Conservation (phyloP, 2,797 vertebrate genomes). For the Pogonophryne albipinna region DNA sequence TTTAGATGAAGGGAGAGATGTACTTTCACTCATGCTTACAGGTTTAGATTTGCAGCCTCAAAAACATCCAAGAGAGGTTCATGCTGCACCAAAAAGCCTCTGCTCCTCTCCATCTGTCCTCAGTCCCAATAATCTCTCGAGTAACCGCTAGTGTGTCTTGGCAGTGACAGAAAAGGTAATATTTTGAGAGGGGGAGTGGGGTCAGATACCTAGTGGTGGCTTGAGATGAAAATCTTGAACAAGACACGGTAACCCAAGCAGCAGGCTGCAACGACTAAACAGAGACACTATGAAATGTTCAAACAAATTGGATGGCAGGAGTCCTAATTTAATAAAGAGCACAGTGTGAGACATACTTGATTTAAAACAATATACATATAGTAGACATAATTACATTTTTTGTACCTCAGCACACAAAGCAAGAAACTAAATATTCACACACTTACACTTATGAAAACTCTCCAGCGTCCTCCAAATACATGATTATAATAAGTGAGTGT, state of each 20-base stretch:
- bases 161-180: slow-evolving; percentile 78
- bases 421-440: slow-evolving; percentile 66
- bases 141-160: slow-evolving; percentile 79
- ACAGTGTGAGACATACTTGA: slow-evolving; percentile 70
- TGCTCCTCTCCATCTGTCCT: slow-evolving; percentile 73
- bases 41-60: slow-evolving; percentile 32
- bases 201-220: slow-evolving; percentile 56
- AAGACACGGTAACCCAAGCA: slow-evolving; percentile 63
- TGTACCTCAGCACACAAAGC: slow-evolving; percentile 45
- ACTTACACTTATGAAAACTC: slow-evolving; percentile 46
- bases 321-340: slow-evolving; percentile 79
- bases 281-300: slow-evolving; percentile 73
- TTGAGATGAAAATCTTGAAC: slow-evolving; percentile 74
- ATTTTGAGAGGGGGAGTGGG: slow-evolving; percentile 67
- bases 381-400: slow-evolving; percentile 74
- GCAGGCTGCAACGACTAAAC: slow-evolving; percentile 67
- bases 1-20: slow-evolving; percentile 43
- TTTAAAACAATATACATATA: slow-evolving; percentile 80
- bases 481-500: slow-evolving; percentile 47
- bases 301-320: slow-evolving; percentile 75
- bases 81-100: slow-evolving; percentile 19
- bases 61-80: slow-evolving; percentile 51
- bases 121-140: slow-evolving; percentile 53
- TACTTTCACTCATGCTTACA: slow-evolving; percentile 31
- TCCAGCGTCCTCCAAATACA: slow-evolving; percentile 54